Conservation (phyloP, 2,888 invertebrate species). For the Coecobrya sp. region DNA sequence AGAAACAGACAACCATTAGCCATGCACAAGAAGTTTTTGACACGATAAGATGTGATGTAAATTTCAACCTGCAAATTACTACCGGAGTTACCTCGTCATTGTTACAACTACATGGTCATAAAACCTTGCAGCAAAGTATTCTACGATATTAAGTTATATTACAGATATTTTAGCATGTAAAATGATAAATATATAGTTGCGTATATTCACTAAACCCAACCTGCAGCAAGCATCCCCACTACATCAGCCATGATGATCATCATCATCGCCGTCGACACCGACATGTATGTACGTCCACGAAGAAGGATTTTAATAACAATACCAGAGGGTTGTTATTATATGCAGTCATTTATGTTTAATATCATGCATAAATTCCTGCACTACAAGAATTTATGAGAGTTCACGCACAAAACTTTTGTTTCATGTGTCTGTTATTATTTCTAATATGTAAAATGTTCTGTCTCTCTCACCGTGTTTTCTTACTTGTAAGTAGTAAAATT, state of each 20-base stretch:
- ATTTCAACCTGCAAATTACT: constrained; percentile 77
- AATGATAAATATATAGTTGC: neutral
- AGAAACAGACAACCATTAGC: constrained; percentile 63
- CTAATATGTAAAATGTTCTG: constrained; percentile 1
- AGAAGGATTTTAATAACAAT: constrained; percentile 49
- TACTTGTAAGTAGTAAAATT: constrained; percentile 17
- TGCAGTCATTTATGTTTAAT: constrained; percentile 76
- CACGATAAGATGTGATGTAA: constrained; percentile 72
- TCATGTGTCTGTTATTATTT: constrained; percentile 46
- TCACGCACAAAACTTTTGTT: constrained; percentile 58
- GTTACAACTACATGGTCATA: constrained; percentile 2
- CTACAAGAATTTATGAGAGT: constrained; percentile 68
- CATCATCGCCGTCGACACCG: neutral
- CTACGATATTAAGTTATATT: constrained; percentile 10
- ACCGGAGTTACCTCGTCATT: constrained; percentile 68
- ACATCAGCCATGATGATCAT: neutral
- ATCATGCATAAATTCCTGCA: constrained; percentile 70
- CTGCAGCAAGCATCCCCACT: neutral
- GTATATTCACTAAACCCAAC: constrained; percentile 10
- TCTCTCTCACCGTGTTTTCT: neutral
- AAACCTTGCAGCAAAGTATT: constrained; percentile 38
- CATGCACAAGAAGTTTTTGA: constrained; percentile 67
- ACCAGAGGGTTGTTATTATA: constrained; percentile 62
- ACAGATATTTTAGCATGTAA: constrained; percentile 27
- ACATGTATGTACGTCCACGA: neutral